Percentiles rank a stretch among this genome's conserved stretches.
Conservation (phyloP, 2,888 invertebrate species). For the Drosophila picticornis region DNA sequence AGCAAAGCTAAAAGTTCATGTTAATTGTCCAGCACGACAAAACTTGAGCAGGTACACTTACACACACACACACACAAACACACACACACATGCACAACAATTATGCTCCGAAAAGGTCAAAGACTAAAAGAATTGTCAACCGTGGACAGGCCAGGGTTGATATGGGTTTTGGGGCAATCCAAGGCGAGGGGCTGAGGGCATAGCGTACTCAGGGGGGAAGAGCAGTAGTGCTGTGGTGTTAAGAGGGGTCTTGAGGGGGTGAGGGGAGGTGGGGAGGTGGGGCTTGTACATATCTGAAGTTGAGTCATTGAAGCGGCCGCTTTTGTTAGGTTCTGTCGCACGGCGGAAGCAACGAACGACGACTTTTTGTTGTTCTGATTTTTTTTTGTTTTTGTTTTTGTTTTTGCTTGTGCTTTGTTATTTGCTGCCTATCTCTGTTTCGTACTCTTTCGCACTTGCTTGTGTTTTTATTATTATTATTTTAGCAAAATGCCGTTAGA, state of each 20-base stretch:
- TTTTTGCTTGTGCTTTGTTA: conserved; percentile 31
- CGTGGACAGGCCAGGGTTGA: conserved; percentile 65
- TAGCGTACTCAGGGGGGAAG: conserved; percentile 17
- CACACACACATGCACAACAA: conserved; percentile 43
- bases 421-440: conserved; percentile 32
- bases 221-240: neutral
- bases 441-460: conserved; percentile 5
- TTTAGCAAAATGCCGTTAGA: conserved; percentile 79
- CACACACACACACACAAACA: neutral
- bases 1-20: conserved; percentile 81
- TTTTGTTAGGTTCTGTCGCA: conserved; percentile 45
- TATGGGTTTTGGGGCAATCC: conserved; percentile 46
- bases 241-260: neutral
- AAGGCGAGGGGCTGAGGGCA: conserved; percentile 14
- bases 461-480: conserved; percentile 62
- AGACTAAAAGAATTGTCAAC: conserved; percentile 79
- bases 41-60: conserved; percentile 48
- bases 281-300: conserved; percentile 42
- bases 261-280: neutral
- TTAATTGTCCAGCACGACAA: conserved; percentile 73
- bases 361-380: conserved; percentile 25
- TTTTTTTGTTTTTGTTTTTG: conserved; percentile 6
- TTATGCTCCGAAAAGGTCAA: conserved; percentile 69
- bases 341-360: conserved; percentile 62
- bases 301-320: conserved; percentile 70